Conservation (phyloP, 2,113 vertebrate species). For the Cinclus cinclus region DNA sequence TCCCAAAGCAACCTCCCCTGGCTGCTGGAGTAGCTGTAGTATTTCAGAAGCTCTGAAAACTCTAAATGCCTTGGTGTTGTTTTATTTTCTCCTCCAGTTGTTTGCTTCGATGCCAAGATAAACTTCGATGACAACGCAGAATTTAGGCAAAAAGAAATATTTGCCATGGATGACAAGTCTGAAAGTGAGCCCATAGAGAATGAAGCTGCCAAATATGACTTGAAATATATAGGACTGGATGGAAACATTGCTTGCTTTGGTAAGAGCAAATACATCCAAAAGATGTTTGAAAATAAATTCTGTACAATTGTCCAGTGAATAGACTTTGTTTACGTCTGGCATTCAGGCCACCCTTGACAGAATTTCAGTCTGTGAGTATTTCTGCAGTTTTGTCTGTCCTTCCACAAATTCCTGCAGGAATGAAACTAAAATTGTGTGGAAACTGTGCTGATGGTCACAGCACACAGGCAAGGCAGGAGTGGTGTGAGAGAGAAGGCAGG, state of each 20-base stretch:
- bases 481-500: background rate
- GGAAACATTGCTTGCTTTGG: constrained; percentile 99
- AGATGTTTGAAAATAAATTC: background rate
- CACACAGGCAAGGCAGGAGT: background rate
- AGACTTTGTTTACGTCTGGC: background rate
- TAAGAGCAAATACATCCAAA: constrained; percentile 67
- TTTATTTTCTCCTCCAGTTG: constrained; percentile 77
- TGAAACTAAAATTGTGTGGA: background rate
- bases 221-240: constrained; percentile 96
- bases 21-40: background rate
- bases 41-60: background rate
- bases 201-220: constrained; percentile 92
- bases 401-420: background rate
- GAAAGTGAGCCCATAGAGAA: constrained; percentile 93
- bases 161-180: constrained; percentile 93
- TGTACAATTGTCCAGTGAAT: background rate
- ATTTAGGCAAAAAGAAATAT: constrained; percentile 96
- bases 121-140: constrained; percentile 99
- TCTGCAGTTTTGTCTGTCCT: background rate
- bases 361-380: background rate
- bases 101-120: constrained; percentile 99
- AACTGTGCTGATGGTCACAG: background rate
- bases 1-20: background rate
- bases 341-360: background rate
- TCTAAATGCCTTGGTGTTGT: background rate